Evolutionary conservation across 2,113 vertebrate species (phyloP).

Genomic region (Ammodramus savannarum): DNA sequence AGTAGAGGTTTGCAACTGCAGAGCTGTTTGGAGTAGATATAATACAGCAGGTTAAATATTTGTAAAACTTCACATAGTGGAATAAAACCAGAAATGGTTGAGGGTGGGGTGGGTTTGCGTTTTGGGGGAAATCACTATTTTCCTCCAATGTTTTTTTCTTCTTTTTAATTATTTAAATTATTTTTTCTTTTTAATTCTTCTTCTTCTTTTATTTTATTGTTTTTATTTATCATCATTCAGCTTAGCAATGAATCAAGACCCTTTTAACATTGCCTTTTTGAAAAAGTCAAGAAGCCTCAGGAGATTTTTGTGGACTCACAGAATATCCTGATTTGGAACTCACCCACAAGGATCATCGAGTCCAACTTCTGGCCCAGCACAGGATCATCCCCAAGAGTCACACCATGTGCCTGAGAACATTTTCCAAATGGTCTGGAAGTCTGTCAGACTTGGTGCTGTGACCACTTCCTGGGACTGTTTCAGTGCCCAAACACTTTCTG

Average conservation of each 20-base stretch:
- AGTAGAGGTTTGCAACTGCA: background rate
- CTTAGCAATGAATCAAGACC: background rate
- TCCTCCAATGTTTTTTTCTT: background rate
- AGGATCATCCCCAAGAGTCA: background rate
- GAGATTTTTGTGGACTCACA: background rate
- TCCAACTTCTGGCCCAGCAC: background rate
- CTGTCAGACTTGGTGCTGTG: background rate
- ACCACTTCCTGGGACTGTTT: background rate
- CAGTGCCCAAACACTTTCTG: background rate
- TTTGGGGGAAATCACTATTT: background rate
- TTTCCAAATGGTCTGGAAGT: background rate
- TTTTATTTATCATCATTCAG: background rate
- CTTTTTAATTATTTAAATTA: too few species aligned
- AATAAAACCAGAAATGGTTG: background rate
- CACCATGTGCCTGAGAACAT: background rate
- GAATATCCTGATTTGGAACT: background rate
- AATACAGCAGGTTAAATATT: background rate
- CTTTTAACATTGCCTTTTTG: background rate
- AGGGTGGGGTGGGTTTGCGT: rapidly evolving
- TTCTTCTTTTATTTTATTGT: too few species aligned
- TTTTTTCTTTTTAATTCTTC: background rate
- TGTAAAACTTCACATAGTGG: background rate
- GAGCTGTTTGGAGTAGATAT: background rate
- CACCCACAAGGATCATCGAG: background rate
- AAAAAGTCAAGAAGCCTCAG: background rate